These are phyloP conservation scores for Cervus canadensis DNA, from an alignment of 2,113 vertebrate species.

Conservation along the genomic window DNA sequence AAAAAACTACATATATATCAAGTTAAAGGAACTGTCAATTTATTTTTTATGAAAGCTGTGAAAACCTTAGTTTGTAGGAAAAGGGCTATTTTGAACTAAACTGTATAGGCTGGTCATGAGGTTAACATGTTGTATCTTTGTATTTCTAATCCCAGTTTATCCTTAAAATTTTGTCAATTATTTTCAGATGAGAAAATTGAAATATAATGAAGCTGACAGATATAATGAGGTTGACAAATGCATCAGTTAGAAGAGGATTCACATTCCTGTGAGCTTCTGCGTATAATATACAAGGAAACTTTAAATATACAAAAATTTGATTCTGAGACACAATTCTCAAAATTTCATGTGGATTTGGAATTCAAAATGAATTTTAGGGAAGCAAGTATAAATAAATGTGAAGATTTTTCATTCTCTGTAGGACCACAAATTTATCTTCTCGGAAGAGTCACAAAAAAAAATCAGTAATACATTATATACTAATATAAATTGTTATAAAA, in stretches of 20 bases:
- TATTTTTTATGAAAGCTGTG: not conserved
- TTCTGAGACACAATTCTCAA: not conserved
- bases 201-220: not conserved
- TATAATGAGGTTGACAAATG: not conserved
- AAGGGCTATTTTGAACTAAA: not conserved
- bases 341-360: not conserved
- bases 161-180: not conserved
- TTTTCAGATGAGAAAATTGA: not conserved
- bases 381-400: not conserved
- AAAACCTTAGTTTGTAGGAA: not conserved
- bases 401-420: not conserved
- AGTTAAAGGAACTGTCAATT: not conserved
- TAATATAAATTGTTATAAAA: not conserved
- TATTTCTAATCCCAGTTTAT: not conserved
- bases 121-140: not conserved
- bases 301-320: not conserved
- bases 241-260: not conserved
- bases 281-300: not conserved
- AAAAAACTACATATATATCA: not conserved
- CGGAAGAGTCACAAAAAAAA: not conserved
- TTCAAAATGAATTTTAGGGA: not conserved
- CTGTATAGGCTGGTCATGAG: fast-evolving
- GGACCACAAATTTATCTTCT: not conserved
- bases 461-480: not conserved
- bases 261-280: not conserved